A percentile compares a stretch with the other conserved stretches of the same genome.
Evolutionary conservation across 2,797 vertebrate genomes (phyloP).

Genomic region (Thamnophis elegans): DNA sequence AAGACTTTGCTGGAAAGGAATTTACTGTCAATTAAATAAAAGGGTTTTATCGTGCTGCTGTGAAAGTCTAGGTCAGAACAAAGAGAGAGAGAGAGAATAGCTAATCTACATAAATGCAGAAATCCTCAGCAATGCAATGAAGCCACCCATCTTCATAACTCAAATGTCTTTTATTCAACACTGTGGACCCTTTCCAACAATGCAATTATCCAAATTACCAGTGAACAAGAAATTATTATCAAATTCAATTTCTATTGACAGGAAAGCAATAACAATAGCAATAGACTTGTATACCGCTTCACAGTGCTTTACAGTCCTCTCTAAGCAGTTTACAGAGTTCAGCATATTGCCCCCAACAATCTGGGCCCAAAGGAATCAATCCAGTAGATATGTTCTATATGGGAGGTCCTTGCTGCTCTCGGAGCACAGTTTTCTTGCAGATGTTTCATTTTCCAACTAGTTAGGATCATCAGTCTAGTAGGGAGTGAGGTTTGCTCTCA

Average conservation of each 20-base stretch:
- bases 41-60: too few species aligned
- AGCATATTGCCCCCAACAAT: too few species aligned
- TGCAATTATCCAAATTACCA: constrained; percentile 46
- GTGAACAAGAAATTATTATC: constrained; percentile 59
- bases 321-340: too few species aligned
- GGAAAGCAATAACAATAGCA: constrained; percentile 42
- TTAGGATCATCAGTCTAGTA: not conserved
- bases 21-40: too few species aligned
- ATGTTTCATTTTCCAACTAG: not conserved
- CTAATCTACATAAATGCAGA: constrained; percentile 3
- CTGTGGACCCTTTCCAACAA: constrained; percentile 25
- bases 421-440: not conserved
- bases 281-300: too few species aligned
- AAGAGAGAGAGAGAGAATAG: not conserved
- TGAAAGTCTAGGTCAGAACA: too few species aligned
- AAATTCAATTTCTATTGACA: constrained; percentile 37
- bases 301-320: too few species aligned
- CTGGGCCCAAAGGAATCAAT: constrained; percentile 43
- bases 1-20: too few species aligned
- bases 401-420: not conserved
- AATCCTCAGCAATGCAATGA: constrained; percentile 20
- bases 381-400: constrained; percentile 5
- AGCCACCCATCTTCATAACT: constrained; percentile 41
- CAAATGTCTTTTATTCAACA: constrained; percentile 47
- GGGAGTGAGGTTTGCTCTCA: not conserved